Conservation (phyloP, 37 sponge, comb jelly and placozoan genomes). For the Chondrosia reniformis region DNA sequence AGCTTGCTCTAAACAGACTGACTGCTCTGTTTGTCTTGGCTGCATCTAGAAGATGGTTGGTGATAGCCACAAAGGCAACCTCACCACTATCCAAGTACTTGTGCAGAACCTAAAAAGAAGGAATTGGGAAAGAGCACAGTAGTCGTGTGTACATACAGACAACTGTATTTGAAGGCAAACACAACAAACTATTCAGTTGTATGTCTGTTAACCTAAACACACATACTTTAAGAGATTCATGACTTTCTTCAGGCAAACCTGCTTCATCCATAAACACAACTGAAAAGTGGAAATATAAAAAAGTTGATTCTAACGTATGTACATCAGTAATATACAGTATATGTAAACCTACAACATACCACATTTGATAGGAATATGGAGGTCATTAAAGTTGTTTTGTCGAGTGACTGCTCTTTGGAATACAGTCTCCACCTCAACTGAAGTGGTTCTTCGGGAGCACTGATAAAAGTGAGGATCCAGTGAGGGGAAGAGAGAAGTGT, state of each 20-base stretch:
- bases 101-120: conserved; percentile 12
- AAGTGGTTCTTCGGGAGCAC: conserved; percentile 68
- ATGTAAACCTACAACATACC: background rate
- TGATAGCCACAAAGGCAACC: conserved; percentile 39
- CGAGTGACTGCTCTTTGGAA: conserved; percentile 59
- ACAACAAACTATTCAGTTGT: background rate
- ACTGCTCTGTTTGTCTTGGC: conserved; percentile 40
- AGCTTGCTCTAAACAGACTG: conserved; percentile 16
- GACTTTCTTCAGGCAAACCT: conserved; percentile 67
- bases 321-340: background rate
- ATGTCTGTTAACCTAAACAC: background rate
- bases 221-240: conserved; percentile 66
- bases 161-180: background rate
- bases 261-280: conserved; percentile 79
- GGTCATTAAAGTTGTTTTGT: conserved; percentile 24
- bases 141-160: background rate
- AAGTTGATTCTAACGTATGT: background rate
- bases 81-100: conserved; percentile 14
- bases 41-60: conserved; percentile 30
- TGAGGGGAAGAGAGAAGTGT: conserved; percentile 33
- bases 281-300: background rate
- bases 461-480: conserved; percentile 72
- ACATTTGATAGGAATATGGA: conserved; percentile 25
- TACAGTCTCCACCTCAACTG: conserved; percentile 61
- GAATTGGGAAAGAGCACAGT: background rate